These are phyloP conservation scores for Ips typographus DNA, from an alignment of 1,140 invertebrate species.

Conservation along the genomic window DNA sequence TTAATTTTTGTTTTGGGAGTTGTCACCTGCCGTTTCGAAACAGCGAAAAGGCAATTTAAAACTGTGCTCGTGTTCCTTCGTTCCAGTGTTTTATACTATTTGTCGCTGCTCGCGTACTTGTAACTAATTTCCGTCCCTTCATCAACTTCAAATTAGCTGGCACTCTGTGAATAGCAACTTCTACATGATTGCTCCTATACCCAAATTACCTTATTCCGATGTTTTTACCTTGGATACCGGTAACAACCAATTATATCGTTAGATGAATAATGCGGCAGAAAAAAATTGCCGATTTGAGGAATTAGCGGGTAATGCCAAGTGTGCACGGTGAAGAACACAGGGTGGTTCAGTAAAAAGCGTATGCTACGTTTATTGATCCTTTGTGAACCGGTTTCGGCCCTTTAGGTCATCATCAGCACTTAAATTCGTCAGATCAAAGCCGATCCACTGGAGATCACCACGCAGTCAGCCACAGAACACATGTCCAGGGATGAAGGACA, in stretches of 20 bases:
- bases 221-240: not conserved
- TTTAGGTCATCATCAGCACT: too few species aligned
- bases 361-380: too few species aligned
- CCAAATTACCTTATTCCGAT: slow-evolving; percentile 12
- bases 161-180: slow-evolving; percentile 14
- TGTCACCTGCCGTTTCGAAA: slow-evolving; percentile 26
- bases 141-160: slow-evolving; percentile 30
- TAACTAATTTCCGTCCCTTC: slow-evolving; percentile 31
- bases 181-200: slow-evolving; percentile 19
- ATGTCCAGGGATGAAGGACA: too few species aligned
- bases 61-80: slow-evolving; percentile 27
- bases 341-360: too few species aligned
- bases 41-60: slow-evolving; percentile 27
- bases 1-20: slow-evolving; percentile 30
- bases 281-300: not conserved
- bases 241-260: not conserved
- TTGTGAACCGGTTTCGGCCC: too few species aligned
- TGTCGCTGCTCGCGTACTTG: slow-evolving; percentile 17
- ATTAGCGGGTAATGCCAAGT: too few species aligned
- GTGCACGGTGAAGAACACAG: too few species aligned
- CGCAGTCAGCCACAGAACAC: too few species aligned
- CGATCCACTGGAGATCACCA: too few species aligned
- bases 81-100: slow-evolving; percentile 30
- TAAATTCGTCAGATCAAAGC: too few species aligned
- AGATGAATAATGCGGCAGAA: not conserved